Conservation (phyloP, 2,113 vertebrate species). For the Poeciliopsis prolifica region DNA sequence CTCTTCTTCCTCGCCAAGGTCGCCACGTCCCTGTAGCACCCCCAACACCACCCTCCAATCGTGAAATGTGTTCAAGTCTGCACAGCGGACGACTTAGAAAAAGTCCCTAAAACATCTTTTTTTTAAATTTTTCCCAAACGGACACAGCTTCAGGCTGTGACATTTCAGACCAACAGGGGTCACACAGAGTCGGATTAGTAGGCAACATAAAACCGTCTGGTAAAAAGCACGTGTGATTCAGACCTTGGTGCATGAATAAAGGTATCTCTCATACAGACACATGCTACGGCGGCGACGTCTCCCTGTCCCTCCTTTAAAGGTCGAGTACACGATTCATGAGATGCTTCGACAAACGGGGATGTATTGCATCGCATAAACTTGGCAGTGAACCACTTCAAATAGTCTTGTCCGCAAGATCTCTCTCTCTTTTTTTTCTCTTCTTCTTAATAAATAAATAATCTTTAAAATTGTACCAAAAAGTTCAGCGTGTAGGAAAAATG, state of each 20-base stretch:
- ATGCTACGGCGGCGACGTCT: conserved; percentile 75
- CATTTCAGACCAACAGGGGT: conserved; percentile 59
- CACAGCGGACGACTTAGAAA: conserved; percentile 33
- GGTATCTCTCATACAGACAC: conserved; percentile 64
- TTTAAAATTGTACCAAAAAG: conserved; percentile 92
- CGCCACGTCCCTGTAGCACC: conserved; percentile 64
- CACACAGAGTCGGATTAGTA: conserved; percentile 56
- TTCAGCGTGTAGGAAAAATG: conserved; percentile 92
- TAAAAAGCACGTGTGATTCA: conserved; percentile 66
- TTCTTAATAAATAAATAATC: conserved; percentile 94
- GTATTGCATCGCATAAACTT: conserved; percentile 92
- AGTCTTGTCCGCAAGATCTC: conserved; percentile 86
- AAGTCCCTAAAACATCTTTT: conserved; percentile 26
- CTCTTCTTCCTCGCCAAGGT: conserved; percentile 52
- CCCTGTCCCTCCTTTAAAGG: conserved; percentile 51
- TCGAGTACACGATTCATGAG: conserved; percentile 73
- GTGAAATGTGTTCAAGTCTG: conserved; percentile 59
- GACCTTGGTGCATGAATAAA: conserved; percentile 65
- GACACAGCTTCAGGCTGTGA: conserved; percentile 54
- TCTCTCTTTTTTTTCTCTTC: conserved; percentile 77
- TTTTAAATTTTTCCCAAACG: conserved; percentile 15
- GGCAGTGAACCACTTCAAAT: conserved; percentile 99
- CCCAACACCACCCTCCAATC: conserved; percentile 27
- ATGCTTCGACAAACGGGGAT: conserved; percentile 82
- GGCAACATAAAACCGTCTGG: conserved; percentile 64